Evolutionary conservation across 2,113 vertebrate genomes (phyloP).

Genomic region (Sylvietta virens): DNA sequence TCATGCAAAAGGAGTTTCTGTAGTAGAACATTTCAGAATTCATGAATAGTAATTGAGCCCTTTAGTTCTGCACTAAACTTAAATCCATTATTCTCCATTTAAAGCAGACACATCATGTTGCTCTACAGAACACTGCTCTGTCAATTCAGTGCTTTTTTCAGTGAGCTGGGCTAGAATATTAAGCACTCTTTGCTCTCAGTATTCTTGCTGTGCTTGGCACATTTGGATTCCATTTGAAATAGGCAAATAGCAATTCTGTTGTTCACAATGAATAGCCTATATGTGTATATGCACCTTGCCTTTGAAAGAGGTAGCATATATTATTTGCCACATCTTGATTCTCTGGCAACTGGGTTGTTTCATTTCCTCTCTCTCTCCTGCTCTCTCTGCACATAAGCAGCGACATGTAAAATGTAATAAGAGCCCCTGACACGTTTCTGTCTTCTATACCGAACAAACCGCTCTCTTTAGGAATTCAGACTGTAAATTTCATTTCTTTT

Average conservation of each 20-base stretch:
- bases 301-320: constrained; percentile 51
- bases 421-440: constrained; percentile 28
- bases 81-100: constrained; percentile 80
- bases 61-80: constrained; percentile 76
- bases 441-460: neutral
- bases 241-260: constrained; percentile 73
- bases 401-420: constrained; percentile 61
- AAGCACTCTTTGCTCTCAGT: constrained; percentile 62
- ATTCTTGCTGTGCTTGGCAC: constrained; percentile 69
- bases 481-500: neutral
- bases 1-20: constrained; percentile 74
- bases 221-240: constrained; percentile 72
- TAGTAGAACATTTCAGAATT: constrained; percentile 74
- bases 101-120: constrained; percentile 75
- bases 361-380: constrained; percentile 7
- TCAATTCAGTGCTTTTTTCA: constrained; percentile 65
- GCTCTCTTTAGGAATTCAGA: neutral
- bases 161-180: constrained; percentile 73
- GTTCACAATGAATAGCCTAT: constrained; percentile 71
- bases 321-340: constrained; percentile 61
- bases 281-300: constrained; percentile 60
- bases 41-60: constrained; percentile 77
- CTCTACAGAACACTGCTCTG: constrained; percentile 66
- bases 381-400: constrained; percentile 33
- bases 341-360: constrained; percentile 53